Evolutionary conservation across 2,797 vertebrate genomes (phyloP).

Genomic region (Poecilia picta): DNA sequence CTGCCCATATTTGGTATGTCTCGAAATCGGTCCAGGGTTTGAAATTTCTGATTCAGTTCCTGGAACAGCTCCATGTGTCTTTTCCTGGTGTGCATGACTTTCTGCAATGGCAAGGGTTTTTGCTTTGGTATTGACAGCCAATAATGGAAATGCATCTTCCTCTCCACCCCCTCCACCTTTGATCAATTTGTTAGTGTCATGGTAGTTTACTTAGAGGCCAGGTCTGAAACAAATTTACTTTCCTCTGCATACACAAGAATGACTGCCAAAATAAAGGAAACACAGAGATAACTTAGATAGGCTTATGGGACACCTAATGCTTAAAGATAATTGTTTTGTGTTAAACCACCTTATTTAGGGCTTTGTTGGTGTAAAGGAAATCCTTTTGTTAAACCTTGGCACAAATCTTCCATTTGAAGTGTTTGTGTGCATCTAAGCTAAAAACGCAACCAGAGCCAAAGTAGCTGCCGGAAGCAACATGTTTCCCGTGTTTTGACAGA

Average conservation of each 20-base stretch:
- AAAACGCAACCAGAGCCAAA: constrained; percentile 48
- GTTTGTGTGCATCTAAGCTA: constrained; percentile 38
- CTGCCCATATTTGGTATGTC: constrained; percentile 99
- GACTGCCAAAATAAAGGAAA: constrained; percentile 76
- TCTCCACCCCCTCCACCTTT: constrained; percentile 72
- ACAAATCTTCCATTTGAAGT: constrained; percentile 38
- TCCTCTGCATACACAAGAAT: constrained; percentile 70
- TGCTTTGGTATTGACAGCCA: constrained; percentile 82
- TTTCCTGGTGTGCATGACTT: constrained; percentile 99
- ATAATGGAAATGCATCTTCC: constrained; percentile 78
- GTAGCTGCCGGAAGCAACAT: constrained; percentile 36
- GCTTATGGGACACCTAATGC: constrained; percentile 30
- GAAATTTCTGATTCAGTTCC: constrained; percentile 99
- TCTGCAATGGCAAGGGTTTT: constrained; percentile 92
- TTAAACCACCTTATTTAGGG: constrained; percentile 54
- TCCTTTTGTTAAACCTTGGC: constrained; percentile 58
- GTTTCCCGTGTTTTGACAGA: constrained; percentile 74
- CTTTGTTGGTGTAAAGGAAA: constrained; percentile 59
- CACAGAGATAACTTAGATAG: constrained; percentile 41
- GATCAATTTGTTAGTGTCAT: constrained; percentile 73
- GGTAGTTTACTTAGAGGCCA: constrained; percentile 69
- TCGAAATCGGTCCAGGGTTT: constrained; percentile 99
- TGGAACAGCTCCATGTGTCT: constrained; percentile 99
- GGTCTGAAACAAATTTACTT: constrained; percentile 72
- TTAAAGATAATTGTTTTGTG: constrained; percentile 40